phyloP scores from a whole-genome alignment of 2,113 vertebrate species.

The Gobius niger region DNA sequence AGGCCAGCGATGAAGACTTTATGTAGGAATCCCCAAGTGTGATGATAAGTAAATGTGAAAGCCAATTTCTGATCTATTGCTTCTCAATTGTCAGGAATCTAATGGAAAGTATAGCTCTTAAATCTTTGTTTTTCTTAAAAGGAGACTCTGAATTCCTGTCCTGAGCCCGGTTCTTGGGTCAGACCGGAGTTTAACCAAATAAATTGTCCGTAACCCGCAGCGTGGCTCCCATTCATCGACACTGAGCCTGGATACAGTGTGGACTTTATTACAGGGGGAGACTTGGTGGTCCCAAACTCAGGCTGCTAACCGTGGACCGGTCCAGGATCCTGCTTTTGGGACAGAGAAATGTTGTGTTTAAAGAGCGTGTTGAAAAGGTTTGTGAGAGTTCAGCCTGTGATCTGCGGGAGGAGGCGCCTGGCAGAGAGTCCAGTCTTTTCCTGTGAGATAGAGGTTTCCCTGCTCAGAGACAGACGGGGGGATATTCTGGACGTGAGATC shows the following conservation, averaged over 20 bases:
- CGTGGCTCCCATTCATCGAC: not conserved
- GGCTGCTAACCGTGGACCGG: not conserved
- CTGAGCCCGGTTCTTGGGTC: not conserved
- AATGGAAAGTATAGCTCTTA: not conserved
- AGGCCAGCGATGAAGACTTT: too few species aligned
- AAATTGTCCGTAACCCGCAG: not conserved
- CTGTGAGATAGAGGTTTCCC: slow-evolving; percentile 8
- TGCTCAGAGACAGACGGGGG: not conserved
- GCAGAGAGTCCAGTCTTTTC: slow-evolving; percentile 22
- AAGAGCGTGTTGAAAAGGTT: slow-evolving; percentile 47
- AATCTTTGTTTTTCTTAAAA: not conserved
- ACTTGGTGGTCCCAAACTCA: slow-evolving; percentile 2
- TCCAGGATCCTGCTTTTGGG: not conserved
- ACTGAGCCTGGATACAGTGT: not conserved
- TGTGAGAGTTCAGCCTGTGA: slow-evolving; percentile 42
- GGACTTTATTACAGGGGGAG: not conserved
- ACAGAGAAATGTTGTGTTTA: slow-evolving; percentile 34
- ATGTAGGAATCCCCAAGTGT: too few species aligned
- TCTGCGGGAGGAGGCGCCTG: slow-evolving; percentile 42
- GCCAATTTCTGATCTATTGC: too few species aligned
- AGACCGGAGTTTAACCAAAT: slow-evolving; percentile 1
- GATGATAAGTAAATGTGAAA: too few species aligned
- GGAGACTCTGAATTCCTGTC: not conserved
- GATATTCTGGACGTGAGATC: not conserved
- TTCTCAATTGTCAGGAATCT: not conserved